Base-by-base conservation (phyloP, 2,113 vertebrate genomes). In the Rhegmatorhina hoffmannsi region DNA sequence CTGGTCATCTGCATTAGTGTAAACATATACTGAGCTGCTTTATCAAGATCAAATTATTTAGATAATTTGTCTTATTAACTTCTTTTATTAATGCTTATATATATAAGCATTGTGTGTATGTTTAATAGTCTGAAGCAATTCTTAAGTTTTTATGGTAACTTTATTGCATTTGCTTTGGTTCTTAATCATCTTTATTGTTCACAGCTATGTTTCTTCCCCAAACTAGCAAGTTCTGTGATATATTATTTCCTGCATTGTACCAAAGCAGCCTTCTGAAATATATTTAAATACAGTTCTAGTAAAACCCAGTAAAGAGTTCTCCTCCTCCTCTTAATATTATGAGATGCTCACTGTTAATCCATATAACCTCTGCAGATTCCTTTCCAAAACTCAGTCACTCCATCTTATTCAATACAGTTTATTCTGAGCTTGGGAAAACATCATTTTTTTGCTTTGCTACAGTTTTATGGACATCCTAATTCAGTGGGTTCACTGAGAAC, bases 11-110 rank as follows among this genome's bases (percentile, higher is more conserved):
- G 38, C 89, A 92, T 95, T 94, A 79, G 52, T 93, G 81, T 84
- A 93, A 96, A 95, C 53, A 79, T 62, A 70, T 83, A 64, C 49
- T 76, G 92, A 95, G 84, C 77, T 94, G 46, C 78, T 85, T 95
- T 95, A 96, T 97, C 96, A 94, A 84, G 94, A 97, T 96, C 74
- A 97, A 85, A 90, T 91, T 97, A 93, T 97, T 98, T 96, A 94
- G 84, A 97, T 96, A 87, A 96, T 96, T 96, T 97, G 62, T 93
- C 97, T 97, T 96, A 94, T 92, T 95, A 50, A 93, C 33, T 90
- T 95, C 92, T 91, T 74, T 87, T 70, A 81, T 86, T 91, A 96
- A 94, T 93, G 63, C 64, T 94, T 94, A 50, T 50, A 50, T 52
- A 43, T 43, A 43, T 43, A 43, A 43, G 40, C 26, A 13, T 80